Evolutionary conservation across 2,113 vertebrate genomes (phyloP), one percentile per base, ranked within the genome.

Genomic region (Falcunculus frontatus): DNA sequence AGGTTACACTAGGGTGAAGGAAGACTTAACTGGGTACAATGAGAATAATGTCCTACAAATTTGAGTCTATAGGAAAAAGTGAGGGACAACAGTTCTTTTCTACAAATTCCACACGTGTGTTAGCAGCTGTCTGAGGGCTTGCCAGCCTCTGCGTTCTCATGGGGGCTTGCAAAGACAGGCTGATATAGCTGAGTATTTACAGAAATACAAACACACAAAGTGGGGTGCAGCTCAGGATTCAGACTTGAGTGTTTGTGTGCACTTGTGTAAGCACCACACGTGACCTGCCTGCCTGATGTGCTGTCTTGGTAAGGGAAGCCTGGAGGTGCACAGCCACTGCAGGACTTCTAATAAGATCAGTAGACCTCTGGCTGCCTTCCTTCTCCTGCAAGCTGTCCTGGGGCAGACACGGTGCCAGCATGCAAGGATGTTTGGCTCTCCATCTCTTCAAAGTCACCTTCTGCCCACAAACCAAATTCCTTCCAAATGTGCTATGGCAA

Each of bases 41-140:
- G 21, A 64, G 8, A 68, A 60, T 84, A 84, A 68, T 44, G 18
- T 68, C 37, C 41, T 77, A 20, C 41, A 73, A 60, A 35, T 46
- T 23, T 68, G 53, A 56, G 16, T 52, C 55, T 81, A 0, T 55
- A 55, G 44, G 64, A 75, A 55, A 29, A 83, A 32, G 16, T 30
- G 13, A 67, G 52, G 11, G 11, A 78, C 2, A 11, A 5, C 21
- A 32, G 18, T 74, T 77, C n/a, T 82, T 75, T 73, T 70, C 15
- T 35, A 16, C 27, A 37, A 5, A 47, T 69, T 84, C 16, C 7
- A 7, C 13, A 4, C 0, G 0, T 49, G 11, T 35, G 6, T 59
- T 52, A 14, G 69, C 46, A 47, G 18, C 35, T 72, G 14, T 37
- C 44, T 89, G 56, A 46, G 52, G 69, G 37, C 52, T 53, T 53